Conservation (phyloP, 1,140 invertebrate species). For the Acromyrmex heyeri region DNA sequence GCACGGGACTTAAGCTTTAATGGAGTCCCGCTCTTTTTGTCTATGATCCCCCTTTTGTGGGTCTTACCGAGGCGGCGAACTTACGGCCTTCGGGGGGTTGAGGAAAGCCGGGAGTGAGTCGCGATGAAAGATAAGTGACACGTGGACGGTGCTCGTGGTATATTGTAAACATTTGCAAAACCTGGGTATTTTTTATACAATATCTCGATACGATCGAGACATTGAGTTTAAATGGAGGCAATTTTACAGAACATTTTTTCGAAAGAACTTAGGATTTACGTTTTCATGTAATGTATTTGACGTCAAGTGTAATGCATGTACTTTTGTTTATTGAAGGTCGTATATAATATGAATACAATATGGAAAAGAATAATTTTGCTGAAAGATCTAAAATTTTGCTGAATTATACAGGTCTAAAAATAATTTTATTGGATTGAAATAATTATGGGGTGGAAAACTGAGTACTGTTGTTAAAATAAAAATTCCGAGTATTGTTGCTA, state of each 20-base stretch:
- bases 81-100: slow-evolving; percentile 25
- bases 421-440: no score
- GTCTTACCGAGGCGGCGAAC: slow-evolving; percentile 7
- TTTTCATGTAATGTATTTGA: background rate
- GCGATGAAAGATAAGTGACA: slow-evolving; percentile 60
- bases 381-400: no score
- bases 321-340: background rate
- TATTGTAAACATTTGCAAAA: slow-evolving; percentile 14
- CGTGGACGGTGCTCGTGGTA: slow-evolving; percentile 28
- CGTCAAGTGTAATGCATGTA: background rate
- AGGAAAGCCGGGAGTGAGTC: background rate
- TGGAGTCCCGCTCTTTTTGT: slow-evolving; percentile 76
- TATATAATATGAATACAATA: no score
- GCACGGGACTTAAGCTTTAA: slow-evolving; percentile 86
- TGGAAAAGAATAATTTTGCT: no score
- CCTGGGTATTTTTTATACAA: background rate
- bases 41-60: background rate
- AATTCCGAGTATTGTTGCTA: no score
- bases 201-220: background rate
- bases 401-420: no score
- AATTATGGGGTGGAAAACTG: no score
- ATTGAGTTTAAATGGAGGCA: background rate
- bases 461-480: no score
- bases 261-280: background rate
- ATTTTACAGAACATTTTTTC: background rate